A percentile compares a stretch with the other conserved stretches of the same genome.
phyloP scores from a whole-genome alignment of 1,140 invertebrate genomes.

The Cydia strobilella region DNA sequence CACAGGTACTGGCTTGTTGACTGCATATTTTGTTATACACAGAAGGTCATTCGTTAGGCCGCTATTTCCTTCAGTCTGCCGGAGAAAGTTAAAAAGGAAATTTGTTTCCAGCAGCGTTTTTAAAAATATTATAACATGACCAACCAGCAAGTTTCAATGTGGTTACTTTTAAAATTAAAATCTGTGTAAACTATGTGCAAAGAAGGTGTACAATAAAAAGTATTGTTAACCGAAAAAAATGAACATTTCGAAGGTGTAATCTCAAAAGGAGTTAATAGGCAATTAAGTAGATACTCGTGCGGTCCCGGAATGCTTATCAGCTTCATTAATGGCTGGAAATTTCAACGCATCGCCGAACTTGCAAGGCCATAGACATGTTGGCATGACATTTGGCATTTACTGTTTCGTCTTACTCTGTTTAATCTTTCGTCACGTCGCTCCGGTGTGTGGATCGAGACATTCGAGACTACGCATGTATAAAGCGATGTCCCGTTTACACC shows the following conservation, averaged over 20 bases:
- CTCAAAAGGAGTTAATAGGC: background rate
- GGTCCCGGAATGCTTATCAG: background rate
- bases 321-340: constrained; percentile 6
- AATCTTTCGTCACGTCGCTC: too few relatives aligned
- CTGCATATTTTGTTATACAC: background rate
- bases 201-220: too few relatives aligned
- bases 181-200: too few relatives aligned
- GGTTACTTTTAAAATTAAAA: too few relatives aligned
- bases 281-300: background rate
- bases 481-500: too few relatives aligned
- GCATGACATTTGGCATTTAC: background rate
- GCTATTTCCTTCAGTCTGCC: background rate
- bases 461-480: too few relatives aligned
- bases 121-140: background rate
- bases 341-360: too few relatives aligned
- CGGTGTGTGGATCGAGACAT: too few relatives aligned
- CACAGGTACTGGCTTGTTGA: background rate
- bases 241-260: background rate
- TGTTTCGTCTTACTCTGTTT: background rate
- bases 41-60: background rate
- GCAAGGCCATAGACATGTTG: background rate
- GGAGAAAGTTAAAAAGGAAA: background rate
- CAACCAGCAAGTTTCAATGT: background rate
- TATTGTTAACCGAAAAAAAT: too few relatives aligned
- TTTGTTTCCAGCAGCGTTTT: background rate